These are phyloP conservation scores for Psittacula cyanocephala DNA, from an alignment of 2,113 vertebrate genomes.

Conservation along the genomic window DNA sequence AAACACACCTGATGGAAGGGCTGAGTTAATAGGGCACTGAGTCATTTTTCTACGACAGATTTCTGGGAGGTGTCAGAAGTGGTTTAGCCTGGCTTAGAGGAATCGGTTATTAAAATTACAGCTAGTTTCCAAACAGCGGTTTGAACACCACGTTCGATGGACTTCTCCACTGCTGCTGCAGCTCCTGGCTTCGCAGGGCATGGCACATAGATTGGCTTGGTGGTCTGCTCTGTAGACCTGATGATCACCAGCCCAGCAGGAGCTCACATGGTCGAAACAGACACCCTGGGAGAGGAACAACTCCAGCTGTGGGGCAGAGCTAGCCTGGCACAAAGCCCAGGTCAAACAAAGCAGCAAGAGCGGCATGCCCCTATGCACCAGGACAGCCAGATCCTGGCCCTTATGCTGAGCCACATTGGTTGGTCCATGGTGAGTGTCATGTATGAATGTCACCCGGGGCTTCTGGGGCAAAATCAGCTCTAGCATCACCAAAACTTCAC, in stretches of 20 bases:
- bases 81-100: neutral
- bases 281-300: neutral
- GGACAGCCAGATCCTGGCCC: neutral
- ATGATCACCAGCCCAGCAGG: neutral
- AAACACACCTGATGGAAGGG: neutral
- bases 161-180: accelerated
- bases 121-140: neutral
- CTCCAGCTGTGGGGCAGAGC: neutral
- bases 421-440: neutral
- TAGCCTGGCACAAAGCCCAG: neutral
- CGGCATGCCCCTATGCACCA: neutral
- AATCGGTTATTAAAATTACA: neutral
- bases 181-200: neutral
- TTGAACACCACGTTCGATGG: accelerated
- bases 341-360: neutral
- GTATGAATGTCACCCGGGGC: neutral
- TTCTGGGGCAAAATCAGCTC: neutral
- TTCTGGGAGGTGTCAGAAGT: neutral
- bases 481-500: neutral
- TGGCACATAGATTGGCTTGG: neutral
- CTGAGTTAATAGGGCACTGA: neutral
- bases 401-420: neutral
- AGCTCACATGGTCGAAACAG: accelerated
- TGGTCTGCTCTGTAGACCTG: neutral
- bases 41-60: neutral